Base-by-base conservation (phyloP, 2,888 invertebrate species). In the Gortyna flavago region DNA sequence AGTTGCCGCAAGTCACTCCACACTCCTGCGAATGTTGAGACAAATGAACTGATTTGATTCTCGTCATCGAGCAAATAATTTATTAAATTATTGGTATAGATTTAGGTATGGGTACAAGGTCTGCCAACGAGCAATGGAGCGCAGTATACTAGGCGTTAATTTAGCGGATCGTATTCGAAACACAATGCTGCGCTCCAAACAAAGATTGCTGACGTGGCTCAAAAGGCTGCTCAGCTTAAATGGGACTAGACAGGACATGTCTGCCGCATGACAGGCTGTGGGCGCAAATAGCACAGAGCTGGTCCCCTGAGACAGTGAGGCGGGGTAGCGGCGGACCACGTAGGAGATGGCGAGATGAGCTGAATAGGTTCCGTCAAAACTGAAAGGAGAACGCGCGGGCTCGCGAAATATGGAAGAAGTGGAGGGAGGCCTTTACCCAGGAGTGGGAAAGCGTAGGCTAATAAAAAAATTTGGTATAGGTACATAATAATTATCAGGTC, bases 1-100 rank as follows among this genome's bases (percentile, higher is more conserved):
- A 96, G 79, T 96, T 94, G 38, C 94, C 93, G 76, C 96, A 96
- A 8, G 96, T 96, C 29, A 97, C 93, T 59, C 97, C 97, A 80
- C 97, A 97, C 89, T 97, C 97, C 95, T 95, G 92, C 11, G 89
- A 85, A 85, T 57, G 25, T 59, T 41, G 44, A 44, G 44, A 44
- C 44, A 44, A 44, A 44, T 5, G 0, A 29, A 48, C 16, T 9
- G 32, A 32, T 25, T 32, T 48, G 25, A 67, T 29, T 32, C 25
- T 32, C 16, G 16, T 6, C 3, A 32, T 48, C 32, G 48, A 25
- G 44, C 2, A 44, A 48, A 67, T 29, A 29, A 29, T 41, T 67
- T 21, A 44, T 7, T 67, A 29, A 29, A 13, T 11, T 21, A 29
- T 41, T 65, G 18, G n/a, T n/a, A 8, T 18, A 21, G 51, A 21